A percentile compares a stretch with the other conserved stretches of the same genome.
Conservation (phyloP, 2,888 invertebrate genomes). For the Saturnia japonica region DNA sequence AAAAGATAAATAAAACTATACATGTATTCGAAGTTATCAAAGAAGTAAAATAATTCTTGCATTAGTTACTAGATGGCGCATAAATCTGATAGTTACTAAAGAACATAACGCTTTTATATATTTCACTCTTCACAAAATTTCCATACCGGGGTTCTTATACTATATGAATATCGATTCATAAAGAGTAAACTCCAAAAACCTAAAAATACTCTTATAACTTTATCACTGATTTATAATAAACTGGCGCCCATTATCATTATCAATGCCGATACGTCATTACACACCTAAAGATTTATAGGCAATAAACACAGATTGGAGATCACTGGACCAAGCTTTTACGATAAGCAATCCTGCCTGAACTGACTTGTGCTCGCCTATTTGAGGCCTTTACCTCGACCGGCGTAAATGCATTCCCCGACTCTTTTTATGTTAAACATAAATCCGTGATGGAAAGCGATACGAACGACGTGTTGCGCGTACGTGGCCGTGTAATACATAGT, state of each 20-base stretch:
- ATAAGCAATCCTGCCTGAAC: conserved; percentile 72
- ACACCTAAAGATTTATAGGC: conserved; percentile 64
- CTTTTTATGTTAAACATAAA: conserved; percentile 73
- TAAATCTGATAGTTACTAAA: too few relatives aligned
- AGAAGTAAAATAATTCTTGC: too few relatives aligned
- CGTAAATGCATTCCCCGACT: conserved; percentile 72
- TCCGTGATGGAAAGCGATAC: conserved; percentile 64
- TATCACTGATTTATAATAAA: conserved; percentile 3
- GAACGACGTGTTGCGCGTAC: conserved; percentile 44
- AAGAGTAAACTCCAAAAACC: too few relatives aligned
- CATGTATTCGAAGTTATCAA: too few relatives aligned
- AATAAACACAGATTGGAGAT: conserved; percentile 78
- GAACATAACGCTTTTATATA: too few relatives aligned
- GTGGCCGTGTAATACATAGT: conserved; percentile 46
- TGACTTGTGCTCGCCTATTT: conserved; percentile 53
- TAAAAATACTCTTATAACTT: neutral
- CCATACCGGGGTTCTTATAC: too few relatives aligned
- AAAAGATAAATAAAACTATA: too few relatives aligned
- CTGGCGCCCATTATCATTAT: conserved; percentile 69
- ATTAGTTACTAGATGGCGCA: too few relatives aligned
- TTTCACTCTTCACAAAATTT: too few relatives aligned
- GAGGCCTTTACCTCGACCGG: conserved; percentile 52
- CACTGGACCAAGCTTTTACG: conserved; percentile 74
- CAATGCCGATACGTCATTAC: conserved; percentile 68
- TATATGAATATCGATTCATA: too few relatives aligned